Evolutionary conservation across 2,888 invertebrate species (phyloP), one percentile per base, ranked within the genome.

Genomic region (Lasius fuliginosus): DNA sequence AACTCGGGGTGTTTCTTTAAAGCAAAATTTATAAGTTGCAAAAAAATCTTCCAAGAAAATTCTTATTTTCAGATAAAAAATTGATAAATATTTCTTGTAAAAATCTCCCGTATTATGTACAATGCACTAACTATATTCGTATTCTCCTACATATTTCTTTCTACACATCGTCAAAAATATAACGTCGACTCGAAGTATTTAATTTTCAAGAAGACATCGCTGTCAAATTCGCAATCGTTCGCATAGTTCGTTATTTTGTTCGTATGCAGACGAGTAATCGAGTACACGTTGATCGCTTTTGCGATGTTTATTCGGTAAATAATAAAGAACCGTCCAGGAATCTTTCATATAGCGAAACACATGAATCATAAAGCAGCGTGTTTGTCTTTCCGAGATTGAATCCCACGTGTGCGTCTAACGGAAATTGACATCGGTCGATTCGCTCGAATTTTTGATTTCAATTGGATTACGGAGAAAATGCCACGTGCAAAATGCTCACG

Each of bases 381-480:
- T 68, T 69, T 53, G 33, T 33, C 18, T 36, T 46, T 60, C 18
- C 33, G 42, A 6, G 12, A 60, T 81, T 73, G 60, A 42, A 27
- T 53, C 27, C 12, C 36, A 2, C 27, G 18, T 15, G 30, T 6
- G n/a, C 75, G 6, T 30, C 36, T 27, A 42, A 53, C 53, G 42
- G 40, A 68, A 53, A 69, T 79, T 49, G 56, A 1, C 42, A 30
- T 68, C 56, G n/a, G 33, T 40, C 58, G 30, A 77, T 69, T 79
- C 30, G 33, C 4, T 65, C 9, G 27, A 53, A 60, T 73, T 79
- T 79, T 60, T 27, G 36, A 42, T 33, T 46, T 71, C 58, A 56
- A 69, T 71, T 58, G 69, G 15, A 79, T 42, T 58, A 36, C 40
- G 23, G 11, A 30, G 71, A 58, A 58, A 71, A 79, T 79, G n/a